Base-by-base conservation (phyloP, 2,113 vertebrate species). In the Psilopsiagon aurifrons region DNA sequence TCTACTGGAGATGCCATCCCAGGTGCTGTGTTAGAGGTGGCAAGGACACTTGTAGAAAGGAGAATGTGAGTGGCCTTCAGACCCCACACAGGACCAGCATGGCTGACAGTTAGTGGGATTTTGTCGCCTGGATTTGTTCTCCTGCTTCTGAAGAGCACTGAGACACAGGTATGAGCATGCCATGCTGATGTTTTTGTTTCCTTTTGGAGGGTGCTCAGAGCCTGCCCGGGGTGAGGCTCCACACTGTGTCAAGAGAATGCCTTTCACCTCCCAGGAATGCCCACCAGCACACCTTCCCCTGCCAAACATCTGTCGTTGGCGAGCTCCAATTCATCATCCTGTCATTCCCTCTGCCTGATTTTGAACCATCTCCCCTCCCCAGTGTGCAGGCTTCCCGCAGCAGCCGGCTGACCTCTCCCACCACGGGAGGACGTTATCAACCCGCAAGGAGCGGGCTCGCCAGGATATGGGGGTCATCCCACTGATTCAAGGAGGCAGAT, bases 381-480 rank as follows among this genome's bases (percentile, higher is more conserved):
- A 2, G 77, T 2, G 1, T 0, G 1, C 74, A 85, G 83, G 63
- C 76, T 90, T 37, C 69, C 74, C 0, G 1, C 75, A 49, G 83
- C 86, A 91, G 90, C 80, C 12, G 1, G 64, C 80, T 95, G 92
- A 74, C 96, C 94, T 96, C 90, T 92, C 79, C 91, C 86, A 83
- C 75, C 46, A 4, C 0, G 1, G 83, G 67, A 85, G 88, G 71
- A 49, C 0, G 23, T 97, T 97, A 98, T 97, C 96, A 92, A 22
- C 57, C 55, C 33, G 0, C 7, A 17, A 97, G 90, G 82, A 97
- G 92, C 41, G 91, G 92, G 80, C 49, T 78, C 3, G 9, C 52
- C 8, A 29, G 87, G 95, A 94, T 96, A 87, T 85, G 91, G 91
- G 86, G 78, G 93, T 94, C 95, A 86, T 96, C 96, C 94, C 94